Evolutionary conservation across 1,140 invertebrate genomes (phyloP), one percentile per base, ranked within the genome.

Genomic region (Zaprionus taronus): DNA sequence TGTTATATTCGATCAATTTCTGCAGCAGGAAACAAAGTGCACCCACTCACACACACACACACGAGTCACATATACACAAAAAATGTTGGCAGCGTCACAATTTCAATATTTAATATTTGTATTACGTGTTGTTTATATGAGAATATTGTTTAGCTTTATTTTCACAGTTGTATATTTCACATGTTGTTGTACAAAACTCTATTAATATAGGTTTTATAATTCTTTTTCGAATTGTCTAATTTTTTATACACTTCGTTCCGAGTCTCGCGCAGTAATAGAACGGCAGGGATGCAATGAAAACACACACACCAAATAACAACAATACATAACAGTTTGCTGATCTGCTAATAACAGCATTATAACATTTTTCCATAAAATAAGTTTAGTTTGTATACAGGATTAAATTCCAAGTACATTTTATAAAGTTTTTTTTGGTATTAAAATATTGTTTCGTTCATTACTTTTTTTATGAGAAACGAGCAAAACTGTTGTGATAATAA

Each of bases 11-110:
- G 17, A 26, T 14, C 51, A 51, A 74, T 70, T 75, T 63, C 44
- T 75, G 41, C 34, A 64, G 49, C 41, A 71, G 67, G 53, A 75
- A 75, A 64, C 60, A 71, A 64, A 64, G 51, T 64, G 66, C 26
- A 55, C 58, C 51, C 24, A 63, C 57, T 70, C 49, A 62, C 22
- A 63, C 67, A 62, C 36, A 61, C 44, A 61, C 44, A 44, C 31
- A 12, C 38, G 15, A 47, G 7, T 36, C 31, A 64, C 69, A 56
- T 51, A 58, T 53, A 64, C 53, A 67, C 65, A 58, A n/a, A 67
- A 26, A 57, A 31, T 75, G 64, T 63, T 75, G 44, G 12, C 24
- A 71, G 49, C 53, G 72, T 58, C 41, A 51, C 51, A 63, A 41
- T 31, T 71, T 26, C 14, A 36, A 22, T 26, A 47, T 36, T 49